phyloP scores from a whole-genome alignment of 2,888 invertebrate species.

The Philonicus albiceps region DNA sequence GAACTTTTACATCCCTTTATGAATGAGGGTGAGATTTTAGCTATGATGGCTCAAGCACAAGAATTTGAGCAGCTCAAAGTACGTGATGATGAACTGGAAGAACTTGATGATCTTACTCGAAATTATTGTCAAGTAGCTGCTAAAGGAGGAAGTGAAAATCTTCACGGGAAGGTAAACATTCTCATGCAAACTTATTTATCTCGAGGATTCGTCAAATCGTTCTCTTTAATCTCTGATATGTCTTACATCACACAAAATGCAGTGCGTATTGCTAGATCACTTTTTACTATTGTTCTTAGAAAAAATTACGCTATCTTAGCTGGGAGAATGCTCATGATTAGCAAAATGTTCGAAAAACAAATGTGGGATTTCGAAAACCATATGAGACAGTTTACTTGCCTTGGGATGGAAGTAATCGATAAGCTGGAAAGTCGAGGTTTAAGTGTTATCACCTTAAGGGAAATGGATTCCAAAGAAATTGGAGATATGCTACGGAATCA shows the following conservation, averaged over 20 bases:
- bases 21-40: constrained; percentile 86
- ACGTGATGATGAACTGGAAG: constrained; percentile 93
- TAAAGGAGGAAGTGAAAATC: constrained; percentile 84
- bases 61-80: constrained; percentile 97
- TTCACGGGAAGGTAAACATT: constrained; percentile 95
- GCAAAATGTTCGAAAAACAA: constrained; percentile 92
- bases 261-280: constrained; percentile 85
- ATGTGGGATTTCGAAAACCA: constrained; percentile 89
- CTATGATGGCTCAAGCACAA: constrained; percentile 88
- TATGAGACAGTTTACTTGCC: constrained; percentile 81
- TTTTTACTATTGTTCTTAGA: constrained; percentile 92
- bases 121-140: constrained; percentile 81
- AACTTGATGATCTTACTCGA: constrained; percentile 80
- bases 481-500: constrained; percentile 81
- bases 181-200: constrained; percentile 90
- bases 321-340: constrained; percentile 81
- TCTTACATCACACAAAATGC: constrained; percentile 76
- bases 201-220: constrained; percentile 74
- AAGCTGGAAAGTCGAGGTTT: constrained; percentile 83
- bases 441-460: constrained; percentile 78
- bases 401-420: constrained; percentile 79
- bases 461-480: constrained; percentile 88
- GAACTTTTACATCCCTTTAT: constrained; percentile 81
- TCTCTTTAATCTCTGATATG: constrained; percentile 61
- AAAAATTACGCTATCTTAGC: constrained; percentile 92